Evolutionary conservation across 1,140 invertebrate species (phyloP).

Genomic region (Drosophila elegans): DNA sequence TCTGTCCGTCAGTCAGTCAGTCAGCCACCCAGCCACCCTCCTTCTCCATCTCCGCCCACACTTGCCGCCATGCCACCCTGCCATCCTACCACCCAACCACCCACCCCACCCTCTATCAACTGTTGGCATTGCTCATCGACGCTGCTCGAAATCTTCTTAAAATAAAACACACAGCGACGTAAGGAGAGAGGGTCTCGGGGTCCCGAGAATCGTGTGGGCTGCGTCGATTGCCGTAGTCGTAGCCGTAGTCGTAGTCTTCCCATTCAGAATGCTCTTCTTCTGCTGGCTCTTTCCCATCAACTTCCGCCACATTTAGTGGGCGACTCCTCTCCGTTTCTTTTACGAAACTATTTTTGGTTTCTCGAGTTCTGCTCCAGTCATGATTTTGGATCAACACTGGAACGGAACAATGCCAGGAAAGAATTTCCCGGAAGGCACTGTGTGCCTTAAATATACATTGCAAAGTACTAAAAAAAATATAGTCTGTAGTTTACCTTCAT

Average conservation of each 20-base stretch:
- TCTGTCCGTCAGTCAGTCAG: constrained; percentile 31
- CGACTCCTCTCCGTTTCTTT: constrained; percentile 17
- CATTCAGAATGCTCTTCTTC: constrained; percentile 25
- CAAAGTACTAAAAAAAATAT: not conserved
- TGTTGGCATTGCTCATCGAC: constrained; percentile 73
- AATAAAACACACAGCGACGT: constrained; percentile 67
- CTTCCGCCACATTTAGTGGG: constrained; percentile 70
- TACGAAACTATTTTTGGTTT: constrained; percentile 71
- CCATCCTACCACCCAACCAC: constrained; percentile 41
- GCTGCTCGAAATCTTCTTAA: constrained; percentile 71
- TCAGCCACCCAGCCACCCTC: constrained; percentile 32
- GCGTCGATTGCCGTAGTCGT: constrained; percentile 34
- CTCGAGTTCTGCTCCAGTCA: constrained; percentile 36
- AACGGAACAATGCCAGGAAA: constrained; percentile 25
- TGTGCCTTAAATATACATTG: not conserved
- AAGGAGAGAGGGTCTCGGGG: not conserved
- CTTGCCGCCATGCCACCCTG: not conserved
- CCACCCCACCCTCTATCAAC: not conserved
- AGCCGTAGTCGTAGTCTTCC: constrained; percentile 19
- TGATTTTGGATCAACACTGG: constrained; percentile 38
- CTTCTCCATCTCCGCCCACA: constrained; percentile 8
- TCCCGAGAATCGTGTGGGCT: constrained; percentile 41
- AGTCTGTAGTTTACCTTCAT: not conserved
- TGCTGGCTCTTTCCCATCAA: constrained; percentile 46
- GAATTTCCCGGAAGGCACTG: constrained; percentile 11